Conservation (phyloP, 2,797 vertebrate genomes). For the Siniperca obscura region DNA sequence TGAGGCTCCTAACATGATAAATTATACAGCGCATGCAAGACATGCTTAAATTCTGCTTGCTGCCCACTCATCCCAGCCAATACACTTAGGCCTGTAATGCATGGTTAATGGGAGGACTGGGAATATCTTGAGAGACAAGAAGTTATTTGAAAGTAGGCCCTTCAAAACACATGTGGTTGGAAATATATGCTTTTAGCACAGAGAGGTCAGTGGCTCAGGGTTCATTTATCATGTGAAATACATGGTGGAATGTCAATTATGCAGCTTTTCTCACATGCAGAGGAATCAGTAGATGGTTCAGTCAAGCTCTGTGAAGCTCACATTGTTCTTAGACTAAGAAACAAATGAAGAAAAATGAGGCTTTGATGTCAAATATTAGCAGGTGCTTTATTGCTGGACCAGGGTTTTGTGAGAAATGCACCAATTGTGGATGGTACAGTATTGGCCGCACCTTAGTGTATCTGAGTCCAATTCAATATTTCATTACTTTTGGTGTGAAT, state of each 20-base stretch:
- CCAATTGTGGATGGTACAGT: conserved; percentile 47
- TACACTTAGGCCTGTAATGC: conserved; percentile 79
- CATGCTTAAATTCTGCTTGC: conserved; percentile 76
- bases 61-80: conserved; percentile 70
- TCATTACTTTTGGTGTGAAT: conserved; percentile 83
- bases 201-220: conserved; percentile 47
- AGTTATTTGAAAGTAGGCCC: conserved; percentile 67
- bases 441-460: conserved; percentile 53
- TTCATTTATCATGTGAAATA: conserved; percentile 66
- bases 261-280: conserved; percentile 21
- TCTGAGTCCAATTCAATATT: conserved; percentile 81
- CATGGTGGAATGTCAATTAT: conserved; percentile 42
- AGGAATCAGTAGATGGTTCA: conserved; percentile 16
- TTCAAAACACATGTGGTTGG: conserved; percentile 54
- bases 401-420: conserved; percentile 36
- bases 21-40: conserved; percentile 81
- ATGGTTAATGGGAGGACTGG: conserved; percentile 81
- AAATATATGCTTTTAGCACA: conserved; percentile 55
- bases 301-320: conserved; percentile 16
- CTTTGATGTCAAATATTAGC: conserved; percentile 61
- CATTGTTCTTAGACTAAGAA: conserved; percentile 42
- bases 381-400: conserved; percentile 44
- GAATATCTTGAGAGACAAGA: conserved; percentile 70
- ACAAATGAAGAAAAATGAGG: conserved; percentile 75
- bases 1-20: conserved; percentile 76